A percentile compares a stretch with the other conserved stretches of the same genome.
Evolutionary conservation across 2,113 vertebrate genomes (phyloP).

Genomic region (Hippocampus zosterae): DNA sequence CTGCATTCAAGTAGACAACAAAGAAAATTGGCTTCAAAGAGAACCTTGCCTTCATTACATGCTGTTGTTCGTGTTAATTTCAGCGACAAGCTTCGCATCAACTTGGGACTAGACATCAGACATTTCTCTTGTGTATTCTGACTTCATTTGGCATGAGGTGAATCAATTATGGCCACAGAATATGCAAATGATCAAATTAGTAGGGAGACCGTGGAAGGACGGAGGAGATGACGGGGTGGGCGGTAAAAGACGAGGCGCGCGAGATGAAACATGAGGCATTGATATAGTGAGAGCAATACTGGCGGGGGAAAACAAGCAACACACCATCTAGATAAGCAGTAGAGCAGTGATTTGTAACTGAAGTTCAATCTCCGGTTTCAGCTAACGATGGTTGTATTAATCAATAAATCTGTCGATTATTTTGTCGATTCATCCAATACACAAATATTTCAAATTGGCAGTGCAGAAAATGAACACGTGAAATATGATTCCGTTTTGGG

Average conservation of each 20-base stretch:
- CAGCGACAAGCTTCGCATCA: neutral
- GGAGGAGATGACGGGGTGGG: conserved; percentile 19
- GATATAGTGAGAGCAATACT: neutral
- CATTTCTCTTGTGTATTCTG: conserved; percentile 38
- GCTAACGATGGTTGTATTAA: no score
- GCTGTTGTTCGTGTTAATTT: conserved; percentile 8
- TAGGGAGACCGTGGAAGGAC: conserved; percentile 27
- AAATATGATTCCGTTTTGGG: no score
- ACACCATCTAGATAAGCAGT: no score
- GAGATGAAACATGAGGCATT: conserved; percentile 18
- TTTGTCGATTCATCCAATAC: no score
- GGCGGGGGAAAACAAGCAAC: neutral
- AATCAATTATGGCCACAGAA: conserved; percentile 56
- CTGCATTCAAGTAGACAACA: conserved; percentile 11
- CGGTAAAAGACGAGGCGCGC: conserved; percentile 7
- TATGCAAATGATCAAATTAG: conserved; percentile 47
- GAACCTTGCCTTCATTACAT: neutral
- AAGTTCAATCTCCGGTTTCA: no score
- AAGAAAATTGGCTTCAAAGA: conserved; percentile 30
- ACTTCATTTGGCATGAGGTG: conserved; percentile 41
- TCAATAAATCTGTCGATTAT: no score
- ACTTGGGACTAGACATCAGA: conserved; percentile 27
- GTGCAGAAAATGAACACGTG: no score
- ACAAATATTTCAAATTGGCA: no score
- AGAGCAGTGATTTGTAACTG: no score